Evolutionary conservation across 2,888 invertebrate species (phyloP), one percentile per base, ranked within the genome.

Genomic region (Agonopterix heracliana): DNA sequence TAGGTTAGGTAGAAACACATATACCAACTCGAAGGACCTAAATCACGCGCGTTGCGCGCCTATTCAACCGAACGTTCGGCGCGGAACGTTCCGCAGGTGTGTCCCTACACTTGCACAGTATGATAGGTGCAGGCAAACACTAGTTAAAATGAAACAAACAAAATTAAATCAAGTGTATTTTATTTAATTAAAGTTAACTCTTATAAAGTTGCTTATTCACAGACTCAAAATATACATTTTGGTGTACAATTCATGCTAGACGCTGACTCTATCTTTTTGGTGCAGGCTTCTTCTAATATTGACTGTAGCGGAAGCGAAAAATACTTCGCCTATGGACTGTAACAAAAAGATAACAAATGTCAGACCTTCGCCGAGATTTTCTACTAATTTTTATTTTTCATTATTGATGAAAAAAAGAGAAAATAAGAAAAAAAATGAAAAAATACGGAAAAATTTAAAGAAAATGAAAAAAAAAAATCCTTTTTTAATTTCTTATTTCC

Each of bases 131-230:
- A 7, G 7, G 26, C 26, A 3, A 26, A 7, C 5, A 26, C 26
- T 26, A 26, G 7, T 26, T 26, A 26, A 26, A 26, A 26, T 26
- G 5, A 26, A 26, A 26, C 26, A 7, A 26, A 26, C 14, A 26
- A 7, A 26, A 5, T 26, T 26, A 26, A 26, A 26, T 26, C 26
- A 26, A 26, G 26, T 26, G 26, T 62, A 56, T 56, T 64, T 66
- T 57, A 61, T 66, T 72, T 55, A 50, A 57, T 71, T 69, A 63
- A 70, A 68, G 66, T 71, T 66, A 71, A 59, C 54, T 55, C 62
- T 67, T 67, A 45, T 49, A 54, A 56, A 57, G 55, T 55, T 49
- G 47, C 36, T 55, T 60, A 60, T 59, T 49, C 57, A 57, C 55
- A 56, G 56, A 58, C 57, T 59, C 59, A 58, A 56, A 63, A 58